Evolutionary conservation across 2,888 invertebrate species (phyloP).

Genomic region (Gastracanthus pulcherrimus): DNA sequence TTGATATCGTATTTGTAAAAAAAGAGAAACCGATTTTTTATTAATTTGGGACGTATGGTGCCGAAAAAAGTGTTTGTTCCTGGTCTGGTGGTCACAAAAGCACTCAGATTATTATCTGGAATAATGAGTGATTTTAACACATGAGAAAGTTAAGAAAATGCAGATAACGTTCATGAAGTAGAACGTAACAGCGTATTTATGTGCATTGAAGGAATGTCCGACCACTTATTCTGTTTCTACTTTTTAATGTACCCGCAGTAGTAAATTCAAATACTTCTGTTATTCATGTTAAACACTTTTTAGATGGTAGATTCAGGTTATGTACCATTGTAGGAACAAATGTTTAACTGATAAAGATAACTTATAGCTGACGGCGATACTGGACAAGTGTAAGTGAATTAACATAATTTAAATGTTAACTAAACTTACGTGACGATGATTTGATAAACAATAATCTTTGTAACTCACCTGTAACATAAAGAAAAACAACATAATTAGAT

Average conservation of each 20-base stretch:
- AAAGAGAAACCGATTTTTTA: not conserved
- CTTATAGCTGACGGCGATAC: not conserved
- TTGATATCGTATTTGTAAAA: no score
- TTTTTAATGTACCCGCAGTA: not conserved
- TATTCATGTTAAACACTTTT: not conserved
- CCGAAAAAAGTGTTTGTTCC: not conserved
- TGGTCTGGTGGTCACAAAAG: not conserved
- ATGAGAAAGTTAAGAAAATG: constrained; percentile 41
- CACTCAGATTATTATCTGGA: not conserved
- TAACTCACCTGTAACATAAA: constrained; percentile 45
- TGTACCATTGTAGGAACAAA: no score
- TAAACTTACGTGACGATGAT: constrained; percentile 12
- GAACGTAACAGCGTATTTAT: constrained; percentile 25
- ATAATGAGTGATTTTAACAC: constrained; percentile 22
- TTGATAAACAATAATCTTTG: not conserved
- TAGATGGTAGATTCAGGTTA: not conserved
- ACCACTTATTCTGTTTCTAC: constrained; percentile 1
- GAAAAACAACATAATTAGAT: not conserved
- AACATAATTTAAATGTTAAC: not conserved
- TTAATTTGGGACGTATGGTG: not conserved
- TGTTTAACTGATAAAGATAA: not conserved
- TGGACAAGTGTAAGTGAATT: no score
- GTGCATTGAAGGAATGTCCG: constrained; percentile 3
- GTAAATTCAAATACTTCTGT: not conserved
- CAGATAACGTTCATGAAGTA: constrained; percentile 31